Conservation (phyloP, 1,140 invertebrate genomes). For the Lepidurus apus region DNA sequence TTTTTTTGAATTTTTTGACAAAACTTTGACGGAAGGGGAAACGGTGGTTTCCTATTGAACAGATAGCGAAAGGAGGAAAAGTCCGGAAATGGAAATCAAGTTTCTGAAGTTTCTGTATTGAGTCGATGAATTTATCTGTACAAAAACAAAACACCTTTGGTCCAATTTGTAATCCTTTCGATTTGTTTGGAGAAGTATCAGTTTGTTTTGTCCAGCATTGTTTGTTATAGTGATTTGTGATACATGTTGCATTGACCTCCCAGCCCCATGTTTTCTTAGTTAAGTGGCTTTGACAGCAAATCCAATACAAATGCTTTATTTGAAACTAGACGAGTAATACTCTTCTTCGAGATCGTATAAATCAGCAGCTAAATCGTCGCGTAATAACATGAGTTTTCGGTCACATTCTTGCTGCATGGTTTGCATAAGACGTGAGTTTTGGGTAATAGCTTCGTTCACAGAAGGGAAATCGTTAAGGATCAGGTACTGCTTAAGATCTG, state of each 20-base stretch:
- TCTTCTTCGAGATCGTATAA: slow-evolving; percentile 95
- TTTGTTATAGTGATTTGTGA: slow-evolving; percentile 4
- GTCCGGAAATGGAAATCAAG: neutral
- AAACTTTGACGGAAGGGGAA: neutral
- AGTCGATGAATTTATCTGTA: neutral
- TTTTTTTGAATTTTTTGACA: neutral
- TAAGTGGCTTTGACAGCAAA: neutral
- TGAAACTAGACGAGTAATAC: slow-evolving; percentile 92
- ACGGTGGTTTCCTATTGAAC: neutral
- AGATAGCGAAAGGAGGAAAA: neutral
- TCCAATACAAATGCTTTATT: slow-evolving; percentile 43
- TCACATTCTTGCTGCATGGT: slow-evolving; percentile 87
- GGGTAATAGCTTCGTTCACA: slow-evolving; percentile 89
- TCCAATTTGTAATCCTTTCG: neutral
- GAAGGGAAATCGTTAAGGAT: slow-evolving; percentile 96
- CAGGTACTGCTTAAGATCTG: slow-evolving; percentile 93
- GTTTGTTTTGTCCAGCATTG: neutral
- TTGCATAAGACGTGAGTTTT: slow-evolving; percentile 82
- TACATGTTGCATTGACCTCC: neutral
- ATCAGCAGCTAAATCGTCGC: slow-evolving; percentile 92
- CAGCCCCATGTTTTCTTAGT: too few relatives aligned
- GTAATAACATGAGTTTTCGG: slow-evolving; percentile 80
- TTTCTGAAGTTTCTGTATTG: neutral
- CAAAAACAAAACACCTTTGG: neutral
- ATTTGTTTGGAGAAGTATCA: neutral